Base-by-base conservation (phyloP, 2,113 vertebrate genomes). In the Pygoscelis adeliae region DNA sequence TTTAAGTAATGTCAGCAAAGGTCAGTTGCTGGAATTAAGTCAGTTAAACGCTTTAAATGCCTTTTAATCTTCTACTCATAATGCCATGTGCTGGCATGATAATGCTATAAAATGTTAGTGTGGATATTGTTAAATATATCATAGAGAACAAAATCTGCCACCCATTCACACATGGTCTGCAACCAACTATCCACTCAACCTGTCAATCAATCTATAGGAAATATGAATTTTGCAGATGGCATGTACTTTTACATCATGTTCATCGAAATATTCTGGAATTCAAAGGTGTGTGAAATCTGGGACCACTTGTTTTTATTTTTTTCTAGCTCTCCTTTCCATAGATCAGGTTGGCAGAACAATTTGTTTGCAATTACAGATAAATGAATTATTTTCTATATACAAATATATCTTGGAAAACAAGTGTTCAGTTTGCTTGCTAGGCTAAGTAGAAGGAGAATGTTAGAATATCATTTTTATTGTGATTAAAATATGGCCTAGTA, bases 1-100 rank as follows among this genome's bases (percentile, higher is more conserved):
- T 94, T 90, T 83, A 80, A 91, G 21, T 93, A 90, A 73, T 77
- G 71, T 79, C 66, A 88, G 52, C 59, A 85, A 94, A 93, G 25
- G 58, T 78, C 47, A 84, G 42, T 81, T 89, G 61, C 23, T 76
- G 56, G 17, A 95, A 96, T 91, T 52, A 93, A 94, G 58, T 91
- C 66, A 56, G 36, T 76, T 85, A 85, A 93, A 93, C 36, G 25
- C 13, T 77, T 90, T 73, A 91, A 72, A 93, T 56, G 16, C 70
- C 93, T 87, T 95, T 83, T 52, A 72, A 72, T 72, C 81, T 76
- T 87, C 61, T 52, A 76, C 44, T 72, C 34, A 56, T 76, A 93
- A 93, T 85, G 36, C 44, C 49, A 56, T 76, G 15, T 79, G 49
- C 34, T 90, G 66, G 49, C 44, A 83, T 56, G 58, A 38, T 76